Evolutionary conservation across 2,113 vertebrate genomes (phyloP).

Genomic region (Toxostoma redivivum): DNA sequence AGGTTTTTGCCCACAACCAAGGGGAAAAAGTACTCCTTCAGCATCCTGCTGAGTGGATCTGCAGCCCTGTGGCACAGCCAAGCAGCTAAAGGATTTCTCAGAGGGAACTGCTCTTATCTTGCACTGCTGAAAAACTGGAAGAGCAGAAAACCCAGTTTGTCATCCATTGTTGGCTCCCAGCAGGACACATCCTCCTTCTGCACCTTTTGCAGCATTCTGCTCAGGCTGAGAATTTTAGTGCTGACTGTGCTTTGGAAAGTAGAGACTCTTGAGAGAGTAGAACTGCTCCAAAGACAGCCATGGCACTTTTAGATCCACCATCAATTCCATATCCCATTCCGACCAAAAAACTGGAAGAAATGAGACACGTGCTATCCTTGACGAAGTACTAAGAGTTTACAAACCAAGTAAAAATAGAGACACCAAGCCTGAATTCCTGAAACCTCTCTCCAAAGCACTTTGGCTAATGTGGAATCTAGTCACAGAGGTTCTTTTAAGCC

Average conservation of each 20-base stretch:
- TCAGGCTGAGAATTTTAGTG: not conserved
- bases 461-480: not conserved
- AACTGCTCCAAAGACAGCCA: not conserved
- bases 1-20: fast-evolving
- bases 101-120: not conserved
- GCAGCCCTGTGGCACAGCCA: not conserved
- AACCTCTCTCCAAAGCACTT: not conserved
- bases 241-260: not conserved
- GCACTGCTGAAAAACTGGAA: not conserved
- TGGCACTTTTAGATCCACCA: not conserved
- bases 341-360: not conserved
- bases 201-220: not conserved
- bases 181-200: not conserved
- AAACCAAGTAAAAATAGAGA: not conserved
- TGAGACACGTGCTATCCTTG: not conserved
- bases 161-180: not conserved
- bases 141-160: not conserved
- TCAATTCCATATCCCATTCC: not conserved
- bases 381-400: not conserved
- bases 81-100: not conserved
- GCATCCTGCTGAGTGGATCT: not conserved
- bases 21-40: not conserved
- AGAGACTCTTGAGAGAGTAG: not conserved
- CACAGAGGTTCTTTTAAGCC: not conserved
- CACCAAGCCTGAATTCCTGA: not conserved